Base-by-base conservation (phyloP, 2,888 invertebrate genomes). In the Gasteruption jaculator region DNA sequence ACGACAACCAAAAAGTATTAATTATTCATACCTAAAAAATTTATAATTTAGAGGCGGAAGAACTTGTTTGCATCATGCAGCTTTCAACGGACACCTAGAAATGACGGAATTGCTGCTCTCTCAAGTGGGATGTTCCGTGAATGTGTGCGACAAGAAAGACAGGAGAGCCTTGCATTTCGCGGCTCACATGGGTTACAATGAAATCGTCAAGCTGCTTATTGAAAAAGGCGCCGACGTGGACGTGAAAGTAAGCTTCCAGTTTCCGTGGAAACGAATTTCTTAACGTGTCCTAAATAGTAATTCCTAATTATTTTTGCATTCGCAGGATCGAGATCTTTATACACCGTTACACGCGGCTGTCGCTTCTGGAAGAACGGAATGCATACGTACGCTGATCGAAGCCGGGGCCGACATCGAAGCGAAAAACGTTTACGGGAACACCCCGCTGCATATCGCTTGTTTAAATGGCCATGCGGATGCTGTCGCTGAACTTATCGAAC, bases 311-410 rank as follows among this genome's bases (percentile, higher is more conserved):
- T 38, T 7, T 42, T n/a, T n/a, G 20, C 1, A 3, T n/a, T n/a
- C n/a, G n/a, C 35, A 61, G 56, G 65, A 63, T 52, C 57, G 56
- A n/a, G 58, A 69, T 55, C 63, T 73, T 55, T 81, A 77, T 54
- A 80, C 81, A 4, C 80, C 82, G 1, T 65, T 82, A 37, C 82
- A 82, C 60, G 77, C 79, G 8, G 80, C 81, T 3, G 76, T 77
- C 4, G 77, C 79, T 21, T 74, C 75, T 51, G 80, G 80, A 51
- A 73, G 74, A 46, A 65, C 71, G 16, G 68, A 54, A n/a, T 54
- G 63, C 68, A 45, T 73, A 69, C 45, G 53, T 31, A 49, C 54
- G 39, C 48, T 82, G 32, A 58, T 82, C 26, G 73, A 75, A 40
- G 62, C 71, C 11, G 77, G 77, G 1, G 78, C 78, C 1, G 76